Evolutionary conservation across 1,140 invertebrate species (phyloP), one percentile per base, ranked within the genome.

Genomic region (Meloidogyne hapla): DNA sequence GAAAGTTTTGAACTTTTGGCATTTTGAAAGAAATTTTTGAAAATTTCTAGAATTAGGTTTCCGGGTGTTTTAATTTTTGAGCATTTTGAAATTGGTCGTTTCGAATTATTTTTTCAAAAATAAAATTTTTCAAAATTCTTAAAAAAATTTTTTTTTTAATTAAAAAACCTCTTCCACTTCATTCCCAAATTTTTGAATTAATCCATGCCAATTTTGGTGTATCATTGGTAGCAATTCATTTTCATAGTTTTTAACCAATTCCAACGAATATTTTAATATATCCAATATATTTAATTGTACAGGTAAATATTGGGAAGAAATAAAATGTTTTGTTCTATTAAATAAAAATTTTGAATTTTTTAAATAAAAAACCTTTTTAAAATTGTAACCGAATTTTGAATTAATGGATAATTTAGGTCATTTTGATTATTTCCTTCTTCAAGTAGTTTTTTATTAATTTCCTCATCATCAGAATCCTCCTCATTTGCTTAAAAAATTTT

Each of bases 191-290:
- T 75, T 67, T 10, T 25, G 21, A 10, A 80, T 42, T 38, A 80
- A 56, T 25, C 79, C 79, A 15, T 23, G 67, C 79, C 79, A 80
- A 48, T 80, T 80, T 33, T 83, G 79, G 28, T 80, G 79, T 9
- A 80, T 72, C 79, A 80, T 80, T 26, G 79, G 79, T 15, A 80
- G 63, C 4, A 80, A 62, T 61, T 80, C 80, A 70, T 82, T 69
- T 62, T 80, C 80, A 56, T 81, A 80, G 73, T 80, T 63, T 23
- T 61, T 42, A 12, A 80, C 75, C 18, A 82, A 65, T 33, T 62
- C 15, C 40, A 80, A 48, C 13, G 79, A 82, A 25, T 61, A 33
- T 13, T 81, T 28, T n/a, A 80, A 48, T 6, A 80, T 78, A 73
- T 80, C 79, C 21, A 80, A 38, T n/a, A 80, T 75, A 38, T 80